phyloP scores from a whole-genome alignment of 2,888 invertebrate genomes.

The Platycheirus albimanus region DNA sequence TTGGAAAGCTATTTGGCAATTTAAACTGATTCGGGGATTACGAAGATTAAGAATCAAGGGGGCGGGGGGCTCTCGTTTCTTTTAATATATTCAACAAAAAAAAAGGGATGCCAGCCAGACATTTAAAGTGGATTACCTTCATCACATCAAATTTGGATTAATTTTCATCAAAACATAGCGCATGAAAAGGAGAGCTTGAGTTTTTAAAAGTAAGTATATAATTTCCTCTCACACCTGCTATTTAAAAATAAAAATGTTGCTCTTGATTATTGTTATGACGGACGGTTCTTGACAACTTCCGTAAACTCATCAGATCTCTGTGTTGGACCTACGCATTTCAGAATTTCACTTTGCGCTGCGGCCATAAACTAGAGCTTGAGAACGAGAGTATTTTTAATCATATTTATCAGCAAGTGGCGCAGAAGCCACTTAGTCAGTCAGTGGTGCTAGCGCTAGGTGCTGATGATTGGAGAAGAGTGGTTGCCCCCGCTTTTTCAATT shows the following conservation, averaged over 20 bases:
- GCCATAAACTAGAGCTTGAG: too few species aligned
- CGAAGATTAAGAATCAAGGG: constrained; percentile 39
- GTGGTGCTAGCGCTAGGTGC: not conserved
- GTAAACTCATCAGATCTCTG: constrained; percentile 44
- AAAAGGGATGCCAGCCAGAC: constrained; percentile 3
- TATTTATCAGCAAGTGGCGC: not conserved
- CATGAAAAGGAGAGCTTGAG: not conserved
- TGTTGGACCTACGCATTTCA: constrained; percentile 31
- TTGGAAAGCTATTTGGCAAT: constrained; percentile 36
- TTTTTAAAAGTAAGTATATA: constrained; percentile 10
- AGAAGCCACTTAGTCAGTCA: not conserved
- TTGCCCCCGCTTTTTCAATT: constrained; percentile 19
- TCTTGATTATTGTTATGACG: not conserved
- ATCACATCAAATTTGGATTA: constrained; percentile 11
- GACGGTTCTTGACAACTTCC: constrained; percentile 34
- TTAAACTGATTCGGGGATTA: constrained; percentile 10
- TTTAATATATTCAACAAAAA: constrained; percentile 27
- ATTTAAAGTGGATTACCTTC: constrained; percentile 43
- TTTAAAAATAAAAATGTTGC: not conserved
- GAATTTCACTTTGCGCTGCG: too few species aligned
- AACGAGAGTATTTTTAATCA: not conserved
- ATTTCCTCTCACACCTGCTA: not conserved
- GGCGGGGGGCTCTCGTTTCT: constrained; percentile 68
- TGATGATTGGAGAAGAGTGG: constrained; percentile 15
- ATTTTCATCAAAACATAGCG: not conserved